Percentiles rank a stretch among this genome's conserved stretches.
Conservation (phyloP, 2,797 vertebrate species). For the Enteromius mattozi region DNA sequence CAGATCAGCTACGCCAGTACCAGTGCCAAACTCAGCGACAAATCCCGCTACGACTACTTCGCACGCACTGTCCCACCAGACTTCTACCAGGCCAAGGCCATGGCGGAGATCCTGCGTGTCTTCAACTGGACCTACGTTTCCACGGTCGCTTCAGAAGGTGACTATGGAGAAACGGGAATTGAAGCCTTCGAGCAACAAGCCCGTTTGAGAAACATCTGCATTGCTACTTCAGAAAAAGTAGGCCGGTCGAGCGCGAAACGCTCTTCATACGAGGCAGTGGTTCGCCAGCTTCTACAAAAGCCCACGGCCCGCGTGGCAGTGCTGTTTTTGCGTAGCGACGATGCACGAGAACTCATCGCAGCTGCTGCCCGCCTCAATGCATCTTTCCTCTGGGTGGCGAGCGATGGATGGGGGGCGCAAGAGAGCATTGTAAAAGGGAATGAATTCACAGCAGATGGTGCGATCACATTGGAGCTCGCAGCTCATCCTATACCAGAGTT, state of each 20-base stretch:
- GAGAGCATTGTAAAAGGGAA: constrained; percentile 97
- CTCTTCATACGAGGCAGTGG: constrained; percentile 91
- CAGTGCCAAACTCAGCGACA: constrained; percentile 97
- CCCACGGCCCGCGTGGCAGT: constrained; percentile 94
- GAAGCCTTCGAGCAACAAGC: constrained; percentile 98
- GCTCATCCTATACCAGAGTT: constrained; percentile 91
- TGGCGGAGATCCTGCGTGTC: constrained; percentile 95
- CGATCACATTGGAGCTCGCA: constrained; percentile 94
- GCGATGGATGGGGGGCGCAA: constrained; percentile 97
- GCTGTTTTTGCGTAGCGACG: constrained; percentile 93
- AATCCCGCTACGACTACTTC: constrained; percentile 96
- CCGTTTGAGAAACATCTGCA: constrained; percentile 95
- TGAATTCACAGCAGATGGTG: constrained; percentile 91
- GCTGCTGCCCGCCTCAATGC: constrained; percentile 91
- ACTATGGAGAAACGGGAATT: constrained; percentile 97
- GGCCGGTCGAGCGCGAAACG: constrained; percentile 94
- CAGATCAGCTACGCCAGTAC: constrained; percentile 99
- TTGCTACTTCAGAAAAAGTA: constrained; percentile 96
- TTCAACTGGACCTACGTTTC: constrained; percentile 99
- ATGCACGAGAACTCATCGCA: constrained; percentile 92
- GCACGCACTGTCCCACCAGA: constrained; percentile 96
- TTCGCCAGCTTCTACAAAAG: constrained; percentile 93
- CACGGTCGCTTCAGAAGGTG: constrained; percentile 95
- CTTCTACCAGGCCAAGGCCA: constrained; percentile 98
- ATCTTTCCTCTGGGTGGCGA: constrained; percentile 98